Evolutionary conservation across 2,113 vertebrate genomes (phyloP).

Genomic region (Cardinalis cardinalis): DNA sequence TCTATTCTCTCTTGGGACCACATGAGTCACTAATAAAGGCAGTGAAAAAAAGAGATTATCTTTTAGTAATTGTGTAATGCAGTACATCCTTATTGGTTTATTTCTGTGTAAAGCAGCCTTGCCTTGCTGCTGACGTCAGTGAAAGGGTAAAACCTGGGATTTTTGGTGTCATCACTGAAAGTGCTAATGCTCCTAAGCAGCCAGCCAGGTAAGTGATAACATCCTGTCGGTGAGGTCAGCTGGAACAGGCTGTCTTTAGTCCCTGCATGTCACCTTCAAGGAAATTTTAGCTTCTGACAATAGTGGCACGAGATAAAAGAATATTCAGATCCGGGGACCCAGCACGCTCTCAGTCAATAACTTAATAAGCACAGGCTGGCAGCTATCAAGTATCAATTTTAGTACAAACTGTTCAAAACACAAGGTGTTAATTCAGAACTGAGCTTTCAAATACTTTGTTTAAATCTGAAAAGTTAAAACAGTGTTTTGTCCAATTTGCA

Average conservation of each 20-base stretch:
- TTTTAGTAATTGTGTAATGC: background rate
- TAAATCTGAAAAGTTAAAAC: background rate
- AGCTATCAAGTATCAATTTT: background rate
- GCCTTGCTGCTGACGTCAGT: conserved; percentile 14
- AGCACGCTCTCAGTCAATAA: background rate
- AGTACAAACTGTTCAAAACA: background rate
- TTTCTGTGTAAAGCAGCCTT: background rate
- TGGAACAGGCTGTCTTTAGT: background rate
- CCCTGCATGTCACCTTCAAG: background rate
- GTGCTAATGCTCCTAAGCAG: background rate
- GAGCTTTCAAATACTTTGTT: background rate
- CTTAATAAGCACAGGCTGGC: background rate
- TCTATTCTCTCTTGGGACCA: background rate
- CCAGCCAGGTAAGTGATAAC: background rate
- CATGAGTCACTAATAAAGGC: conserved; percentile 38
- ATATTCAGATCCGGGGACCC: background rate
- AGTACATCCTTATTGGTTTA: conserved; percentile 35
- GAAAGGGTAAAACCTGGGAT: background rate
- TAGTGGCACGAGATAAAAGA: background rate
- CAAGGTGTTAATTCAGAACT: background rate
- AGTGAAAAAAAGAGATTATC: background rate
- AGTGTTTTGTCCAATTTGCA: background rate
- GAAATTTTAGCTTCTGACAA: background rate
- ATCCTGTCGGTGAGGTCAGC: background rate
- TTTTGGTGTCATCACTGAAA: background rate